Percentiles rank a stretch among this genome's conserved stretches.
Conservation (phyloP, 2,797 vertebrate genomes). For the Pteronotus mesoamericanus region DNA sequence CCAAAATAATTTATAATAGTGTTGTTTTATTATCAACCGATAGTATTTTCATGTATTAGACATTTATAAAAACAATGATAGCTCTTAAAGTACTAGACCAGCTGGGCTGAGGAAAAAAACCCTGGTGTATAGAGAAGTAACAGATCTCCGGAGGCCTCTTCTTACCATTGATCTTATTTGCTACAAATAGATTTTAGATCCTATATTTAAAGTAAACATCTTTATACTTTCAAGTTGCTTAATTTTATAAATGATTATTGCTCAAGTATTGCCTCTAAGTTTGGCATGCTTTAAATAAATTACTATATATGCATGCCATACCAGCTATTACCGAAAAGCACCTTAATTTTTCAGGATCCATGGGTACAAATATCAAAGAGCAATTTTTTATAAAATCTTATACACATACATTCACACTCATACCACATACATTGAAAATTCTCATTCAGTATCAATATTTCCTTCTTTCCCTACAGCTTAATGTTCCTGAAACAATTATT, state of each 20-base stretch:
- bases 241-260: conserved; percentile 45
- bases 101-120: neutral
- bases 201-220: conserved; percentile 32
- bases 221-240: conserved; percentile 48
- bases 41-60: conserved; percentile 30
- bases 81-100: neutral
- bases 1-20: neutral
- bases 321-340: neutral
- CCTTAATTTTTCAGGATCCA: neutral
- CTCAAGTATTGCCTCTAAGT: neutral
- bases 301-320: neutral
- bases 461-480: neutral
- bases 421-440: neutral
- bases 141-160: conserved; percentile 11
- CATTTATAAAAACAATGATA: neutral
- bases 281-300: conserved; percentile 33
- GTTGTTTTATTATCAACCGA: neutral
- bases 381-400: neutral
- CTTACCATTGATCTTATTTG: conserved; percentile 8
- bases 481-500: conserved; percentile 21
- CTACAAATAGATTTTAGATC: neutral
- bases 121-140: neutral
- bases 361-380: neutral
- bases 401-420: neutral
- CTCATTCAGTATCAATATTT: neutral